Evolutionary conservation across 35 echinoderm and acorn worm genomes (phyloP), one percentile per base, ranked within the genome.

Genomic region (Apostichopus japonicus): DNA sequence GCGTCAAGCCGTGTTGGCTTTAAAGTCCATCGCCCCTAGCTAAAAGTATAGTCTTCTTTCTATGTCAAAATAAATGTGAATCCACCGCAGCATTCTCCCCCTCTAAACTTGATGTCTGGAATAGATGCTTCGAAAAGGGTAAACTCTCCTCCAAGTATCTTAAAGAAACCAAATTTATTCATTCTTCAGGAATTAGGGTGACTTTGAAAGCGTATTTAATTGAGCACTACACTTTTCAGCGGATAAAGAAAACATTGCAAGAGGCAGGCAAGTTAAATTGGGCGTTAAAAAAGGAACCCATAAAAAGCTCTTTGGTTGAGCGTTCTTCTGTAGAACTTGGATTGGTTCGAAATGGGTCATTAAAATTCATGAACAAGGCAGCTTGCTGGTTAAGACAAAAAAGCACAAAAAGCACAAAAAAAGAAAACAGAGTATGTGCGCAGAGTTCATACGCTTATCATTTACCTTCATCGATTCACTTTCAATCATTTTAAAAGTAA

Each of bases 1-100:
- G 33, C 16, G 16, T 23, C 71, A 15, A 75, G n/a, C 33, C 21
- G 71, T 19, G 71, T 7, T 75, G 6, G 17, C 17, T 44, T 61
- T 5, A 75, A 75, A 75, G 71, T 75, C n/a, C 71, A 75, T 75
- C 71, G 71, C 71, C 71, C 71, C 71, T 75, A 23, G 71, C 71
- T 75, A 75, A 4, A 75, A 61, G 8, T 14, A 75, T 44, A 75
- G n/a, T 19, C 71, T 75, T 75, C 71, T 75, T 75, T 19, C 15
- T 75, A 44, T 75, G 71, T 75, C 71, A 75, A 75, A 75, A 23
- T n/a, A 75, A 75, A 75, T 19, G 71, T 75, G 71, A 75, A 14
- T 23, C 16, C 17, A 7, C 17, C 71, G 22, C 6, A 7, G 71
- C 15, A 21, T 75, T 23, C 71, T 75, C 71, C 15, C 15, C 19